Evolutionary conservation across 2,113 vertebrate species (phyloP), one percentile per base, ranked within the genome.

Genomic region (Macheiramphus alcinus): DNA sequence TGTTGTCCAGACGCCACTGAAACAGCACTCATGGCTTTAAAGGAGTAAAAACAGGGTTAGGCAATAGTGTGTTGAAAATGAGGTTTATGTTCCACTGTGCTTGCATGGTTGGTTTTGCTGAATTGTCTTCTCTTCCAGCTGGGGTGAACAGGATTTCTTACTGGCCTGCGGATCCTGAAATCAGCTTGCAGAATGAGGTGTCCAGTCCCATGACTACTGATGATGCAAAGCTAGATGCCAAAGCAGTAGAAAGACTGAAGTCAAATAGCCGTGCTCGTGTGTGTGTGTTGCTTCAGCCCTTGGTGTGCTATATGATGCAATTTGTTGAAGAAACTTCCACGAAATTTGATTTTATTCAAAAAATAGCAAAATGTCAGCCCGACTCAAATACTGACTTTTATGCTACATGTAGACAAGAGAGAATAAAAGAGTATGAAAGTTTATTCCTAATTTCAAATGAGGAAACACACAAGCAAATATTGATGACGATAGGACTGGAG

Each of bases 131-230:
- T 94, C 94, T 96, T 98, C 86, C 97, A 99, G 99, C 99, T 55
- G 99, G 99, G 45, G 99, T 99, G 95, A 99, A 98, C 97, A 98
- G 98, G 97, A 99, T 99, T 97, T 99, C 99, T 45, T 99, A 99
- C 80, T 99, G 99, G 99, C 99, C 99, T 14, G 98, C 98, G 65
- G 99, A 99, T 96, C 99, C 99, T 38, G 99, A 99, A 97, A 98
- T 99, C 94, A 99, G 99, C 97, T 98, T 99, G 96, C 97, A 98
- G 82, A 94, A 92, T 0, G 97, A 96, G 70, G 81, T 65, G 3
- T 70, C 90, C 70, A 94, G 55, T 11, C 88, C 82, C n/a, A 13
- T 40, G 15, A 94, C 90, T 82, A 93, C 92, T 11, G 98, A 98
- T 76, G 99, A 99, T 80, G 99, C 99, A 14, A 97, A 97, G 47